A percentile compares a stretch with the other conserved stretches of the same genome.
Evolutionary conservation across 1,140 invertebrate species (phyloP).

Genomic region (Wiebesia pumilae): DNA sequence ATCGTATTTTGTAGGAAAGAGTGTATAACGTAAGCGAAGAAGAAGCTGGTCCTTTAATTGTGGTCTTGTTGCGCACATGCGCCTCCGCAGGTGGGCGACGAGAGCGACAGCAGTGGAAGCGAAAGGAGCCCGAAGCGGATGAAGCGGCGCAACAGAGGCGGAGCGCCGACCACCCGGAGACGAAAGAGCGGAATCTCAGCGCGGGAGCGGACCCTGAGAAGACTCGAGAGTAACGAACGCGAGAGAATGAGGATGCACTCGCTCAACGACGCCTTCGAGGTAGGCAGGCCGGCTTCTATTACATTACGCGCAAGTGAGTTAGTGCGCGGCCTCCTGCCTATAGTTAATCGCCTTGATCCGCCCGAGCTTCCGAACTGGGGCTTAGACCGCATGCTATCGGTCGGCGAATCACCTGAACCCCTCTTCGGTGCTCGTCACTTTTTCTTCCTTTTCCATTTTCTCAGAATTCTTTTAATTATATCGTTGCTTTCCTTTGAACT

Average conservation of each 20-base stretch:
- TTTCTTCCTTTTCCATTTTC: background rate
- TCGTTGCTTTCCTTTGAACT: too few relatives aligned
- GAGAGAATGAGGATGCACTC: conserved; percentile 93
- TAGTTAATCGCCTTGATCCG: background rate
- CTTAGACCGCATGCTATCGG: too few relatives aligned
- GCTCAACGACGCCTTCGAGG: conserved; percentile 91
- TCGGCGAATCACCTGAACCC: too few relatives aligned
- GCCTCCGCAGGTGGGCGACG: conserved; percentile 69
- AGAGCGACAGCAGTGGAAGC: conserved; percentile 73
- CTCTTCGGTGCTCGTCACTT: background rate
- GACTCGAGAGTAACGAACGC: conserved; percentile 90
- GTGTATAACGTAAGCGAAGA: background rate
- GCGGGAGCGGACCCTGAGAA: conserved; percentile 85
- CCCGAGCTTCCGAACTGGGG: background rate
- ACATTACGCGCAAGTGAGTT: background rate
- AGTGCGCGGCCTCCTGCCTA: background rate
- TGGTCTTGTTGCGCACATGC: background rate
- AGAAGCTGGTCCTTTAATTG: background rate
- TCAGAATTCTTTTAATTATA: background rate
- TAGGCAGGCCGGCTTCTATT: conserved; percentile 3
- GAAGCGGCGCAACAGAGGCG: conserved; percentile 68
- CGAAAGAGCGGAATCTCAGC: conserved; percentile 84
- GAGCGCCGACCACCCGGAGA: conserved; percentile 73
- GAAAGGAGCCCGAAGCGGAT: conserved; percentile 70
- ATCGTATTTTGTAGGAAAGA: too few relatives aligned